These are phyloP conservation scores for Pseudorasbora parva DNA, from an alignment of 2,113 vertebrate genomes.

Conservation along the genomic window DNA sequence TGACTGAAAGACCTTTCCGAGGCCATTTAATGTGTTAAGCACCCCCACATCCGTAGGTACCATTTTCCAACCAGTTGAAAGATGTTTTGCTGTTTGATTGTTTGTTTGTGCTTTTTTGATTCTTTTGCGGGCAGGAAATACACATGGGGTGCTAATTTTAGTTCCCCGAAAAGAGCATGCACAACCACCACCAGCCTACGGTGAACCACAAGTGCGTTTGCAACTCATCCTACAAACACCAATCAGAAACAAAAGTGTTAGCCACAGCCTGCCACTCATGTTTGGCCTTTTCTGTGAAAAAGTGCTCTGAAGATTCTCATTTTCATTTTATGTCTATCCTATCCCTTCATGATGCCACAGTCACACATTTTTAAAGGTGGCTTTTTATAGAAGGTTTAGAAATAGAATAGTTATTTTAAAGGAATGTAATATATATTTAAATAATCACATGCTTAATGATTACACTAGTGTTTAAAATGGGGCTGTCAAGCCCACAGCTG, in stretches of 20 bases:
- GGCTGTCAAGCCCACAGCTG: too few relatives aligned
- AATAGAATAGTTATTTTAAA: not conserved
- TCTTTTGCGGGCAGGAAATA: conserved; percentile 46
- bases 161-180: conserved; percentile 12
- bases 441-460: not conserved
- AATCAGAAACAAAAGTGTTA: conserved; percentile 19
- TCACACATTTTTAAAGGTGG: not conserved
- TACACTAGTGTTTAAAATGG: not conserved
- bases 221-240: conserved; percentile 18
- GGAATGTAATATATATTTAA: not conserved
- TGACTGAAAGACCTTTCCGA: not conserved
- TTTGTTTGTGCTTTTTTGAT: conserved; percentile 26
- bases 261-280: not conserved
- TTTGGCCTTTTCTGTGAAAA: conserved; percentile 17
- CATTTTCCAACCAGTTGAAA: conserved; percentile 8
- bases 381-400: not conserved
- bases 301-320: not conserved
- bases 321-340: not conserved
- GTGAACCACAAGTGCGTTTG: conserved; percentile 21
- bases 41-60: not conserved
- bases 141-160: conserved; percentile 41
- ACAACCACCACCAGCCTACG: conserved; percentile 17
- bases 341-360: not conserved
- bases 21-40: not conserved
- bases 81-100: conserved; percentile 40